Base-by-base conservation (phyloP, 64 coral and sea anemone species). In the Montipora sp. region DNA sequence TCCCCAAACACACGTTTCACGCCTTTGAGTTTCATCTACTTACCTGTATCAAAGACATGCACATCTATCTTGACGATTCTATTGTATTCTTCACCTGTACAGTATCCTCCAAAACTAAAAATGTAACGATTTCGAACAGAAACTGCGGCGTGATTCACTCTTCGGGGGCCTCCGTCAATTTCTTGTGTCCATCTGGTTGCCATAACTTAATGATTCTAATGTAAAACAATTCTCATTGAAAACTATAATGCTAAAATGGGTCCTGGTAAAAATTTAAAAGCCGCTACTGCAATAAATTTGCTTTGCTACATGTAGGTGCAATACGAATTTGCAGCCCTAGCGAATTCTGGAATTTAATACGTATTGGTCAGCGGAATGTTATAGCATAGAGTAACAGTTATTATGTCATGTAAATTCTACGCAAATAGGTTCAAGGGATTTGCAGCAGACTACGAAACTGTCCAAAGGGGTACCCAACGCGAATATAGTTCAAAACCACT, bases 51-150 rank as follows among this genome's bases (percentile, higher is more conserved):
- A 79, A 99, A 99, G 75, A 99, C 85, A 59, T 99, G 98, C 22
- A 96, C 88, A 45, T 99, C 98, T 88, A 99, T 93, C 50, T 99
- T 99, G 10, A 94, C 83, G 21, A 99, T 92, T 11, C 48, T 83
- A 69, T 82, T 89, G 80, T 99, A 99, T 50, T 99, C 98, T 20
- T 99, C 94, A 8, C 98, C 98, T 23, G 98, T 96, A 67, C 94
- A 99, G 76, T 96, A 99, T 10, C 98, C 98, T 14, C 98, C 98
- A 75, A 99, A 99, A 59, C 98, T 99, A 63, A 99, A 99, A 44
- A 99, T 80, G 78, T 92, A 99, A 36, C 98, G 90, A 49, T 96
- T 85, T 44, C 92, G 91, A 47, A 99, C 80, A 6, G 91, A 13
- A 4, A 99, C 92, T 36, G 98, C 94, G 4, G 98, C 98, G 79